These are phyloP conservation scores for Austrofundulus limnaeus DNA, from an alignment of 2,113 vertebrate genomes.

Conservation along the genomic window DNA sequence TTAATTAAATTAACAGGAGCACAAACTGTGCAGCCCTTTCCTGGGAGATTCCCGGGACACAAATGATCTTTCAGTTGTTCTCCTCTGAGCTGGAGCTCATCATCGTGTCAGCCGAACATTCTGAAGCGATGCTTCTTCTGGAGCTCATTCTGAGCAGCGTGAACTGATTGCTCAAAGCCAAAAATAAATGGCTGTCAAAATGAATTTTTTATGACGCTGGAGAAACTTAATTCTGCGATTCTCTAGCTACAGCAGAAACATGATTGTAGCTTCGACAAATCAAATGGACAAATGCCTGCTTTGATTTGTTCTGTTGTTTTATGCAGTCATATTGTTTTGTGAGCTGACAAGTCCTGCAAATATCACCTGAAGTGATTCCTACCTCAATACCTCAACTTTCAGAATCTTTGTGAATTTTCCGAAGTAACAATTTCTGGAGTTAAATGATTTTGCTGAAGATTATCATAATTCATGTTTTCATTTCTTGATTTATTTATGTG, in stretches of 20 bases:
- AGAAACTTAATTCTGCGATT: background rate
- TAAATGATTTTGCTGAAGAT: too few relatives aligned
- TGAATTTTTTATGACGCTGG: background rate
- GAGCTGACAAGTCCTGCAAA: background rate
- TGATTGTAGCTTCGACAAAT: background rate
- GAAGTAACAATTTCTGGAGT: too few relatives aligned
- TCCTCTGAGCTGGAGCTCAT: background rate
- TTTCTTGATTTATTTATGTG: too few relatives aligned
- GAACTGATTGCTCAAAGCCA: slow-evolving; percentile 2
- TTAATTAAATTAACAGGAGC: too few relatives aligned
- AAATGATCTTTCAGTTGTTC: slow-evolving; percentile 9
- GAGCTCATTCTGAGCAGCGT: background rate
- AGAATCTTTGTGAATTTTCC: too few relatives aligned
- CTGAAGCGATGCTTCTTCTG: background rate
- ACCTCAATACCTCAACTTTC: too few relatives aligned
- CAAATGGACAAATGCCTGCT: background rate
- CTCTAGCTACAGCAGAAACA: background rate
- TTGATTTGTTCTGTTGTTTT: background rate
- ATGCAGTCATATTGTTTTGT: background rate
- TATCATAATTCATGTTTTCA: too few relatives aligned
- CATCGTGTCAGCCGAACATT: background rate
- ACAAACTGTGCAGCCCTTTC: background rate
- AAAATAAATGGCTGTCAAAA: slow-evolving; percentile 3
- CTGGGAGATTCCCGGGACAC: background rate
- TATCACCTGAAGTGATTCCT: background rate